Evolutionary conservation across 37 sponge, comb jelly and placozoan species (phyloP).

Genomic region (Aphrocallistes beatrix): DNA sequence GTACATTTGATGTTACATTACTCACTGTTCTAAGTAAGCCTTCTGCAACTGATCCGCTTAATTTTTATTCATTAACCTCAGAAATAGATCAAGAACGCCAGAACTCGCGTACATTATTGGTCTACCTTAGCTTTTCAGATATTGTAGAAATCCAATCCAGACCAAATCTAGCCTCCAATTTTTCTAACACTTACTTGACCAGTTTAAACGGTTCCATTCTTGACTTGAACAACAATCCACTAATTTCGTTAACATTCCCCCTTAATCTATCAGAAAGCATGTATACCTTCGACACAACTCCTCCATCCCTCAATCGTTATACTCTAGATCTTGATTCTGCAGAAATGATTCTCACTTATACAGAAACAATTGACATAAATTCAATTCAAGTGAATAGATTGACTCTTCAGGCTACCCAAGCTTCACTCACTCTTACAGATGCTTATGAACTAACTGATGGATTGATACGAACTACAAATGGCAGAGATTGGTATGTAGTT

Average conservation of each 20-base stretch:
- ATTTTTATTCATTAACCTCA: background rate
- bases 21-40: background rate
- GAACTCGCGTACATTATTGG: background rate
- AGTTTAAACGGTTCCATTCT: background rate
- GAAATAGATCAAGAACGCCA: background rate
- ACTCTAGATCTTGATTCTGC: conserved; percentile 56
- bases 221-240: conserved; percentile 24
- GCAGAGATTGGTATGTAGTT: conserved; percentile 3
- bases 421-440: background rate
- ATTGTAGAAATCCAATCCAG: background rate
- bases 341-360: conserved; percentile 41
- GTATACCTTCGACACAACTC: conserved; percentile 28
- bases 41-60: background rate
- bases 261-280: background rate
- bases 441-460: background rate
- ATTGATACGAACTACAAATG: background rate
- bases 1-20: conserved; percentile 25
- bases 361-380: conserved; percentile 32
- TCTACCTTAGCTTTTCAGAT: background rate
- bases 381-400: background rate
- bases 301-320: conserved; percentile 32
- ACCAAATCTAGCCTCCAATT: background rate
- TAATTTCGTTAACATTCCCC: conserved; percentile 30
- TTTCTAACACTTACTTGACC: background rate
- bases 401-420: background rate